These are phyloP conservation scores for Micrasema longulum DNA, from an alignment of 1,140 invertebrate species.

Conservation along the genomic window DNA sequence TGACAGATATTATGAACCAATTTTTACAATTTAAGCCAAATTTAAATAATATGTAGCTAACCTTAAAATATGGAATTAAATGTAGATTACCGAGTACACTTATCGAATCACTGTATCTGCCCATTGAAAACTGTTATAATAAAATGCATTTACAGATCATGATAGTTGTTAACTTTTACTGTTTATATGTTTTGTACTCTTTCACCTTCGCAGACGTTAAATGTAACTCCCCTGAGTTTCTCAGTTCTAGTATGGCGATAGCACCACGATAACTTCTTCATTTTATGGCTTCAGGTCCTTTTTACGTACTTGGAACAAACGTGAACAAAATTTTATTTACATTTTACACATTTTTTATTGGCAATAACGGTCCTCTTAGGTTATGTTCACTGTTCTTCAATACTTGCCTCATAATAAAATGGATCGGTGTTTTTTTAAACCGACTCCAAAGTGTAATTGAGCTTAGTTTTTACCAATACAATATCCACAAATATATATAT, in stretches of 20 bases:
- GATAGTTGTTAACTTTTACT: too few species aligned
- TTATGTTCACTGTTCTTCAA: not conserved
- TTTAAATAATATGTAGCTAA: too few species aligned
- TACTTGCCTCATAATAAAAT: slow-evolving; percentile 1
- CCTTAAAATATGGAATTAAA: too few species aligned
- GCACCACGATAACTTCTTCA: not conserved
- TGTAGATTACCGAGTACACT: too few species aligned
- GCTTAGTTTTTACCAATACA: too few species aligned
- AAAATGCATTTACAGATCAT: too few species aligned
- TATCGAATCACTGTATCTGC: too few species aligned
- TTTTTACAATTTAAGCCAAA: too few species aligned
- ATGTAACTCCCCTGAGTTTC: not conserved
- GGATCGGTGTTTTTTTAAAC: not conserved
- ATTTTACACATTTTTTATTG: slow-evolving; percentile 38
- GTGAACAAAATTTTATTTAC: slow-evolving; percentile 31
- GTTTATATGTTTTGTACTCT: too few species aligned
- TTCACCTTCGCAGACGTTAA: not conserved
- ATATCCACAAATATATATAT: too few species aligned
- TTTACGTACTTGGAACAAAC: slow-evolving; percentile 19
- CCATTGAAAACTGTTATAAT: too few species aligned
- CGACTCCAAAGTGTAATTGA: not conserved
- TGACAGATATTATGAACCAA: too few species aligned
- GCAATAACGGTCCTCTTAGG: slow-evolving; percentile 6
- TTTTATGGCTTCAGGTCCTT: slow-evolving; percentile 20
- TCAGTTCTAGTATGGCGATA: not conserved